These are phyloP conservation scores for Cassiopea andromeda DNA, from an alignment of 30 jellyfish, hydroid and myxozoan genomes.

Conservation along the genomic window DNA sequence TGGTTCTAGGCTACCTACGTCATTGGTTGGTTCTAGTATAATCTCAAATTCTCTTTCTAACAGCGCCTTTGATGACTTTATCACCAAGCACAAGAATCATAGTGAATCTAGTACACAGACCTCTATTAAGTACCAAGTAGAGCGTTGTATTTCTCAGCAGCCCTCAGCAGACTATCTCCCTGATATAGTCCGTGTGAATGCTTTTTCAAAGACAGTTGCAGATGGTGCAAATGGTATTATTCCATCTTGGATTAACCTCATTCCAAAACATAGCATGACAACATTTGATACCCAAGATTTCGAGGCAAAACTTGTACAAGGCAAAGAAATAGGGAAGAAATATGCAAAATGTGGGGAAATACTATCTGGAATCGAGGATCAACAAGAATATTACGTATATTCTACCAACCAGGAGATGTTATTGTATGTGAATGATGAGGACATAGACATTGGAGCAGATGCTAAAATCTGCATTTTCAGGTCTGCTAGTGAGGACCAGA, in stretches of 20 bases:
- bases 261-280: conserved; percentile 3
- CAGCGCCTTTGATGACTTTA: conserved; percentile 16
- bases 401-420: conserved; percentile 44
- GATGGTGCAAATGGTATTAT: conserved; percentile 56
- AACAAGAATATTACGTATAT: conserved; percentile 2
- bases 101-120: too few species aligned
- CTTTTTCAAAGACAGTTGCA: conserved; percentile 58
- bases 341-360: conserved; percentile 36
- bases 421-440: conserved; percentile 49
- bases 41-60: background rate
- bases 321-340: conserved; percentile 14
- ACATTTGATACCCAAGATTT: conserved; percentile 37
- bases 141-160: conserved; percentile 24
- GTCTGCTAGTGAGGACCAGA: conserved; percentile 28
- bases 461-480: conserved; percentile 37
- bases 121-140: background rate
- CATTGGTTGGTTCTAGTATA: conserved; percentile 39
- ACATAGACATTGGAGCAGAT: conserved; percentile 15
- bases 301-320: conserved; percentile 35
- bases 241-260: conserved; percentile 53
- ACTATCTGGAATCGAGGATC: background rate
- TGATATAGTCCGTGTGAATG: conserved; percentile 42
- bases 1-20: conserved; percentile 53
- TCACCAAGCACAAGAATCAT: background rate
- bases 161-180: conserved; percentile 61